Conservation (phyloP, 1,140 invertebrate species). For the Liolophura sinensis region DNA sequence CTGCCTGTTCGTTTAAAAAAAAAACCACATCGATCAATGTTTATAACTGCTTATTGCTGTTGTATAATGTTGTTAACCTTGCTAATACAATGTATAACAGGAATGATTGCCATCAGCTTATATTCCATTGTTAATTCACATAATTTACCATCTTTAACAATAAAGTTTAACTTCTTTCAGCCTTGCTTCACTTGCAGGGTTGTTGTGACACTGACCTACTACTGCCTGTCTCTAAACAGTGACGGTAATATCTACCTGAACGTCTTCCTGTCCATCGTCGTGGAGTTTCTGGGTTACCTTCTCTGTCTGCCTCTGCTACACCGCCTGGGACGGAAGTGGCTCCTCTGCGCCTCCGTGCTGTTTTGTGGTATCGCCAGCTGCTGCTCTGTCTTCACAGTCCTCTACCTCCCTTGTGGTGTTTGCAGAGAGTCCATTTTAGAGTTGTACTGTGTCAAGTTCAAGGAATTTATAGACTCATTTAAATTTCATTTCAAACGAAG, state of each 20-base stretch:
- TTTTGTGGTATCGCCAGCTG: conserved; percentile 34
- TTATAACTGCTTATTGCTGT: too few relatives aligned
- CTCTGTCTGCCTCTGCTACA: conserved; percentile 61
- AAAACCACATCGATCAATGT: too few relatives aligned
- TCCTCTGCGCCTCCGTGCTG: conserved; percentile 34
- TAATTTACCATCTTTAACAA: too few relatives aligned
- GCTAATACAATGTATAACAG: too few relatives aligned
- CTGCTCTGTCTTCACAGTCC: conserved; percentile 22
- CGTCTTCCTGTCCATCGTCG: conserved; percentile 62
- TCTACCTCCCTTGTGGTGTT: conserved; percentile 2
- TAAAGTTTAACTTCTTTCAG: not conserved
- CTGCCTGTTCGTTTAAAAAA: too few relatives aligned
- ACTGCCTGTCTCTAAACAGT: conserved; percentile 67
- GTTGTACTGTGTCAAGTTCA: too few relatives aligned
- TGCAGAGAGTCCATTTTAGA: too few relatives aligned
- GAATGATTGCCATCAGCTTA: too few relatives aligned
- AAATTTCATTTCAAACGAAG: too few relatives aligned
- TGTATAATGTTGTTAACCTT: too few relatives aligned
- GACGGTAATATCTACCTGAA: conserved; percentile 50
- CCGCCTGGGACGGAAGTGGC: conserved; percentile 30
- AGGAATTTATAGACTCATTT: too few relatives aligned
- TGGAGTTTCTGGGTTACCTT: conserved; percentile 77
- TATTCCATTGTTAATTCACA: too few relatives aligned
- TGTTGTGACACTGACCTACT: conserved; percentile 65
- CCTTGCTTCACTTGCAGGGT: conserved; percentile 61